These are phyloP conservation scores for Solea solea DNA, from an alignment of 2,113 vertebrate genomes.

Conservation along the genomic window DNA sequence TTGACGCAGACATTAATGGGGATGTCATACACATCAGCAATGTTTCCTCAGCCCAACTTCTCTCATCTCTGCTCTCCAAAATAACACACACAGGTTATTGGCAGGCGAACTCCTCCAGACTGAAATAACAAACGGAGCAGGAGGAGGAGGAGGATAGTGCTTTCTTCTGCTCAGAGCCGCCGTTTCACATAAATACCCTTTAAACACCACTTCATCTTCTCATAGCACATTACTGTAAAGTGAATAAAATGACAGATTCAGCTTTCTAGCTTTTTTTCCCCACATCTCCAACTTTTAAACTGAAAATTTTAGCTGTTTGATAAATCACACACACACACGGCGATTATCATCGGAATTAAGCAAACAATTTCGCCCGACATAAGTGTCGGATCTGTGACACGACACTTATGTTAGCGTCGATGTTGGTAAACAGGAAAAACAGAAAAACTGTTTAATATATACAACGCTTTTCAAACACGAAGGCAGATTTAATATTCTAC, in stretches of 20 bases:
- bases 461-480: too few relatives aligned
- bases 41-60: slow-evolving; percentile 49
- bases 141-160: slow-evolving; percentile 35
- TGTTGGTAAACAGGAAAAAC: too few relatives aligned
- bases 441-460: too few relatives aligned
- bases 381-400: too few relatives aligned
- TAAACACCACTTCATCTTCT: neutral
- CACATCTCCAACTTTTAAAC: neutral
- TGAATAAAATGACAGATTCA: neutral
- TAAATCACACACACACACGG: too few relatives aligned
- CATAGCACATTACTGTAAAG: neutral
- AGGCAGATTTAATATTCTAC: too few relatives aligned
- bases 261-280: neutral
- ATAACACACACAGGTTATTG: slow-evolving; percentile 47
- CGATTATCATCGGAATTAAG: too few relatives aligned
- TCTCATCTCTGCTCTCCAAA: slow-evolving; percentile 50
- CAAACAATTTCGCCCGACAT: too few relatives aligned
- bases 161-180: slow-evolving; percentile 35
- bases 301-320: neutral
- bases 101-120: slow-evolving; percentile 30
- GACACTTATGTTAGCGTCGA: too few relatives aligned
- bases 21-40: slow-evolving; percentile 56
- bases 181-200: slow-evolving; percentile 7
- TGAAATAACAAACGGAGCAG: slow-evolving; percentile 54
- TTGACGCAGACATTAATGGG: slow-evolving; percentile 56